These are phyloP conservation scores for Mionectes olivaceus DNA, from an alignment of 2,797 vertebrate genomes.

Conservation along the genomic window DNA sequence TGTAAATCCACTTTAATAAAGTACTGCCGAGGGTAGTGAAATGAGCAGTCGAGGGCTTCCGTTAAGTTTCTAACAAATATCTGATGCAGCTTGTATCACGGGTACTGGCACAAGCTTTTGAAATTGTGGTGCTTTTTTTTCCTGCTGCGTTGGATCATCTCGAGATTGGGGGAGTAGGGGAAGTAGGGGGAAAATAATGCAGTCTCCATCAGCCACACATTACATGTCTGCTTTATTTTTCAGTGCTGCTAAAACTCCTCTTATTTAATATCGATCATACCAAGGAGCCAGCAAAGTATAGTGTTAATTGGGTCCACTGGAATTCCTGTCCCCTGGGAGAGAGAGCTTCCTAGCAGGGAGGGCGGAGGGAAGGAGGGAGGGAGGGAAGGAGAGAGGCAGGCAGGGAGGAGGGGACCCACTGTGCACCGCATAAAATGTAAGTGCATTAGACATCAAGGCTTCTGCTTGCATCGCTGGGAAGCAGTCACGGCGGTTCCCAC, in stretches of 20 bases:
- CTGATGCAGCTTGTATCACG: slow-evolving; percentile 29
- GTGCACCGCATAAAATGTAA: slow-evolving; percentile 52
- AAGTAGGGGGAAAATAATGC: not conserved
- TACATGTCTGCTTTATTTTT: slow-evolving; percentile 65
- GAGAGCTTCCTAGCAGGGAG: slow-evolving; percentile 68
- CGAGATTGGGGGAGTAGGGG: not conserved
- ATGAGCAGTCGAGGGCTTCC: slow-evolving; percentile 38
- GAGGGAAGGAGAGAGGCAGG: not conserved
- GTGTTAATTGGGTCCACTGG: slow-evolving; percentile 85
- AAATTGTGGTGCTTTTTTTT: not conserved
- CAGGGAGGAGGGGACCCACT: slow-evolving; percentile 44
- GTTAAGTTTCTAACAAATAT: slow-evolving; percentile 51
- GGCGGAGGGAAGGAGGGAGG: slow-evolving; percentile 16
- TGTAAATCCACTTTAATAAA: slow-evolving; percentile 68
- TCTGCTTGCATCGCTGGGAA: slow-evolving; percentile 57
- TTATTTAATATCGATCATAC: slow-evolving; percentile 79
- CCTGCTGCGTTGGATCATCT: not conserved
- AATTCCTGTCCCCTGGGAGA: slow-evolving; percentile 72
- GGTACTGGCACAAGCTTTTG: not conserved
- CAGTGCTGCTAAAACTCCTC: slow-evolving; percentile 68
- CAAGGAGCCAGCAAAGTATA: slow-evolving; percentile 72
- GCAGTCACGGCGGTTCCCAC: not conserved
- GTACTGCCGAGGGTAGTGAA: slow-evolving; percentile 39
- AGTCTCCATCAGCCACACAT: slow-evolving; percentile 29
- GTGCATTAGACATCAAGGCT: slow-evolving; percentile 57